phyloP scores from a whole-genome alignment of 2,113 vertebrate genomes.

The Alethe diademata region DNA sequence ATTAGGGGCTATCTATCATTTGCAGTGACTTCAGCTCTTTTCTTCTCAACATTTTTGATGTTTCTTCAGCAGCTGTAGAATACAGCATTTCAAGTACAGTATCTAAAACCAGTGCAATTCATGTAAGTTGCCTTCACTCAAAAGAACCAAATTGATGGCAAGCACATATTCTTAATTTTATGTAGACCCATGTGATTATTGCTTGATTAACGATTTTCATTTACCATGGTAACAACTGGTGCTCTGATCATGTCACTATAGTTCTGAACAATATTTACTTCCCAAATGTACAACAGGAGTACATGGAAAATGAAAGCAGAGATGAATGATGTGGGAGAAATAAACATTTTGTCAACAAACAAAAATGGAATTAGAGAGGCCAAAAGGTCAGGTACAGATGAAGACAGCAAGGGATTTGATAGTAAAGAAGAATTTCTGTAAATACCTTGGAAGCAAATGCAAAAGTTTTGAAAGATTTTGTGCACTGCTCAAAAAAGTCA shows the following conservation, averaged over 20 bases:
- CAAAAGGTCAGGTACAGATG: not conserved
- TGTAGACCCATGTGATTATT: not conserved
- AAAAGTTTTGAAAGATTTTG: not conserved
- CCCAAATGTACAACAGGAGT: not conserved
- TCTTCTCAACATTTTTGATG: not conserved
- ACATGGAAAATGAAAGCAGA: not conserved
- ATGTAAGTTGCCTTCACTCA: not conserved
- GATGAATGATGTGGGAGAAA: not conserved
- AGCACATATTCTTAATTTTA: not conserved
- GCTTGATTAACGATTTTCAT: not conserved
- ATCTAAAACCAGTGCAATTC: not conserved
- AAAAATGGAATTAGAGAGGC: not conserved
- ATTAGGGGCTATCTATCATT: not conserved
- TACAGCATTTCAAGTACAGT: not conserved
- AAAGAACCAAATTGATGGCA: not conserved
- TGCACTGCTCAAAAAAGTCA: not conserved
- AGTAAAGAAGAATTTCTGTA: not conserved
- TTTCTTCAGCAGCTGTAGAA: not conserved
- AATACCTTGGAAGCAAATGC: not conserved
- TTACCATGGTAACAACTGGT: not conserved
- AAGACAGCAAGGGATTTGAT: not conserved
- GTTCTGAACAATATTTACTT: not conserved
- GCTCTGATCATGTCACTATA: not conserved
- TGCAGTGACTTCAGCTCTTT: not conserved
- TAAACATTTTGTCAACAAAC: not conserved